Conservation (phyloP, 1,140 invertebrate species). For the Megalonaias nervosa region DNA sequence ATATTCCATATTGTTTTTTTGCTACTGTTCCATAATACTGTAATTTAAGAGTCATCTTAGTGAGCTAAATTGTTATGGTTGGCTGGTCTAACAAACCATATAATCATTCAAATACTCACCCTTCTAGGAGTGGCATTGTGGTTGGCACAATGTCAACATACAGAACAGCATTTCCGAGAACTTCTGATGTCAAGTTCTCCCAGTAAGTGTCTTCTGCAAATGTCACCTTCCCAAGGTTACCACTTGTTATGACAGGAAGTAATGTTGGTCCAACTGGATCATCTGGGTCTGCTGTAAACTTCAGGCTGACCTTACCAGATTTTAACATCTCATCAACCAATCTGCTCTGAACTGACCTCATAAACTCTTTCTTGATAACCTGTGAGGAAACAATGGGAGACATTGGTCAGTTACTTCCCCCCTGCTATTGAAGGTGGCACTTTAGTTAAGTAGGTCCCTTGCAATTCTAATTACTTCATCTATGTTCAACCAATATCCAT, state of each 20-base stretch:
- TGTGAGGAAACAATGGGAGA: constrained; percentile 24
- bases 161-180: constrained; percentile 86
- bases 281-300: constrained; percentile 71
- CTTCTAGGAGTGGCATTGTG: constrained; percentile 82
- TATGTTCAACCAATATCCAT: constrained; percentile 4
- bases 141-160: constrained; percentile 86
- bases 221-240: constrained; percentile 75
- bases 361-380: constrained; percentile 77
- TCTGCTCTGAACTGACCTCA: constrained; percentile 74
- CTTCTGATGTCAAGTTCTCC: constrained; percentile 79
- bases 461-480: background rate
- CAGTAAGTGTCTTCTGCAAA: constrained; percentile 79
- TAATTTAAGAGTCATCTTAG: no score
- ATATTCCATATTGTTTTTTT: no score
- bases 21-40: no score
- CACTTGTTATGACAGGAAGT: constrained; percentile 48
- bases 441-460: background rate
- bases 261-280: constrained; percentile 23
- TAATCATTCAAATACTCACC: constrained; percentile 56
- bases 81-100: no score
- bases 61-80: no score
- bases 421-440: background rate
- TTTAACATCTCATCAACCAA: constrained; percentile 74
- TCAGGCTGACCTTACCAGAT: constrained; percentile 75
- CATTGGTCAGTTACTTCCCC: background rate